These are phyloP conservation scores for Spodoptera litura DNA, from an alignment of 1,140 invertebrate species.

Conservation along the genomic window DNA sequence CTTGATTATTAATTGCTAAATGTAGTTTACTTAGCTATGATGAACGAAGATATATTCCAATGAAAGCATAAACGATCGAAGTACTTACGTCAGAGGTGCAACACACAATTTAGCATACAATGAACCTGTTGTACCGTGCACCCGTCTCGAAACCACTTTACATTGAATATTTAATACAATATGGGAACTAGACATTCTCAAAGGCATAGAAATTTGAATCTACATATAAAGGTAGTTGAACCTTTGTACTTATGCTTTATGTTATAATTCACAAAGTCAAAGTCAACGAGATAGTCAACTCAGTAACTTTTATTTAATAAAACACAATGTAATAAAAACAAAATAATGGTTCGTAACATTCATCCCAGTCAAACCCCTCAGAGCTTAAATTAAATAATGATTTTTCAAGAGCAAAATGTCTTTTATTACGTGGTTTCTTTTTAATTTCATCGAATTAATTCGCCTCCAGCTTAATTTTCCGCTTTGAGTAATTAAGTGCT, in stretches of 20 bases:
- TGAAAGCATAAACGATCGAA: background rate
- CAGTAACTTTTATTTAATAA: conserved; percentile 20
- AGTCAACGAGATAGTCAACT: no score
- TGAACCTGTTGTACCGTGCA: background rate
- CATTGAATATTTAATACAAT: conserved; percentile 40
- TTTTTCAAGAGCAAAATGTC: conserved; percentile 34
- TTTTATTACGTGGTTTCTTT: conserved; percentile 15
- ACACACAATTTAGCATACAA: conserved; percentile 13
- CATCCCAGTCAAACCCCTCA: background rate
- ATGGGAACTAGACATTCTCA: conserved; percentile 30
- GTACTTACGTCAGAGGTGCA: conserved; percentile 13
- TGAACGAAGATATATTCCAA: background rate
- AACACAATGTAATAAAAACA: conserved; percentile 40
- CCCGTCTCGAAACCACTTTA: conserved; percentile 11
- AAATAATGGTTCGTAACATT: conserved; percentile 35
- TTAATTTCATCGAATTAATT: conserved; percentile 22
- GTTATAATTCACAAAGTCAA: no score
- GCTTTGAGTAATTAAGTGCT: conserved; percentile 18
- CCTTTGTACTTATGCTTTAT: no score
- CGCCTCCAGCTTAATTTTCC: conserved; percentile 6
- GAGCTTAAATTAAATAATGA: conserved; percentile 32
- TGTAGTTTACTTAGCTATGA: no score
- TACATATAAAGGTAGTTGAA: background rate
- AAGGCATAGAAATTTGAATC: conserved; percentile 6
- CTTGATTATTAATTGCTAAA: no score